A percentile compares a stretch with the other conserved stretches of the same genome.
Conservation (phyloP, 2,113 vertebrate species). For the Myocastor coypus region DNA sequence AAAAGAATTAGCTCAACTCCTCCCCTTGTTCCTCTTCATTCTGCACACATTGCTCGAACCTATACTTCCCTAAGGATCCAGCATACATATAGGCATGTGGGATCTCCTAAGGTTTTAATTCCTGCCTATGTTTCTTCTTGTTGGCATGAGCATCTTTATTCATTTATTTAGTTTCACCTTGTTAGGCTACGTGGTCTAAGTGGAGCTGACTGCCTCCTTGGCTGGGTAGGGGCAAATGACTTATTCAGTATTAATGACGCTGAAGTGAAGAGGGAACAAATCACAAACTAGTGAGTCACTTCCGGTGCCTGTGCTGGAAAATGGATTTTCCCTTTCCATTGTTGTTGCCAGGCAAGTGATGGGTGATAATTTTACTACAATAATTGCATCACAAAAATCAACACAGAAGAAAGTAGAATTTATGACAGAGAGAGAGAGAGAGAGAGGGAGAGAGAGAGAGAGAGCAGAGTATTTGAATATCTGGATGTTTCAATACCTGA, state of each 20-base stretch:
- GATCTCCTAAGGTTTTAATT: neutral
- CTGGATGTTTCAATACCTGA: neutral
- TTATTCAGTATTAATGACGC: neutral
- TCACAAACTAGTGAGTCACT: neutral
- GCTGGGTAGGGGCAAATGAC: neutral
- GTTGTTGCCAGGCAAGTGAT: neutral
- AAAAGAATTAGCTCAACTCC: neutral
- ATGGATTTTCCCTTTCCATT: neutral
- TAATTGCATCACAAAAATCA: neutral
- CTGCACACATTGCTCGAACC: neutral
- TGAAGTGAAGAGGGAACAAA: neutral
- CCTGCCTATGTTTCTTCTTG: neutral
- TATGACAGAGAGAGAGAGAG: neutral
- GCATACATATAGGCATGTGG: neutral
- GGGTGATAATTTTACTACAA: neutral
- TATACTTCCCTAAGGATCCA: no score
- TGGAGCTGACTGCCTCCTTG: neutral
- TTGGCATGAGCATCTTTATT: neutral
- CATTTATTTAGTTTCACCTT: neutral
- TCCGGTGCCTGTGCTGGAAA: neutral
- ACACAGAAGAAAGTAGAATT: neutral
- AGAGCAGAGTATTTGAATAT: neutral
- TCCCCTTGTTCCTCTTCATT: neutral
- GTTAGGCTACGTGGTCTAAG: neutral
- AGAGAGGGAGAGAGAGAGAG: neutral